Conservation (phyloP, 23 tunicate species). For the Diplosoma virens region DNA sequence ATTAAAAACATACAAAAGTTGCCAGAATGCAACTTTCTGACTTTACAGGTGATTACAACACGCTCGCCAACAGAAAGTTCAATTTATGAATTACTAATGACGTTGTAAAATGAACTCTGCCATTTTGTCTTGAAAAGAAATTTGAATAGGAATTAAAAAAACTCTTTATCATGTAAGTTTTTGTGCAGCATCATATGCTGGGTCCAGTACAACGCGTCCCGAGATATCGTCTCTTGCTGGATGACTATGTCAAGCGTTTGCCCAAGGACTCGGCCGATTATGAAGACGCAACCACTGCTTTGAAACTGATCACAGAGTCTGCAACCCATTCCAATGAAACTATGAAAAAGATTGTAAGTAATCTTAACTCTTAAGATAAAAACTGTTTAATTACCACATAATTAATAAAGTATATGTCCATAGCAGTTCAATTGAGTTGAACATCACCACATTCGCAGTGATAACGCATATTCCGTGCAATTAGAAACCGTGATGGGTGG, state of each 20-base stretch:
- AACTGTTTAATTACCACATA: too few species aligned
- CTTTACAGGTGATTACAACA: slow-evolving; percentile 72
- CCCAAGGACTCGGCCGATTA: slow-evolving; percentile 73
- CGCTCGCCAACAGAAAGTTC: too few species aligned
- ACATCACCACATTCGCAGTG: too few species aligned
- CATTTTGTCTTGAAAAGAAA: too few species aligned
- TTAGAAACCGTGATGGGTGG: too few species aligned
- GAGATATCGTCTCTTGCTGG: slow-evolving; percentile 71
- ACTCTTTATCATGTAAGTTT: background rate
- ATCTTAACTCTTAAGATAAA: too few species aligned
- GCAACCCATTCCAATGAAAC: slow-evolving; percentile 93
- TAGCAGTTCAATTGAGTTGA: too few species aligned
- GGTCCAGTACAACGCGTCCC: slow-evolving; percentile 91
- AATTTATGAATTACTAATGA: too few species aligned
- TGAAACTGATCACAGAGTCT: slow-evolving; percentile 69
- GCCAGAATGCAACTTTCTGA: slow-evolving; percentile 72
- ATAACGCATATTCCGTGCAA: too few species aligned
- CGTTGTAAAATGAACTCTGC: too few species aligned
- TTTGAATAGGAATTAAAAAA: background rate
- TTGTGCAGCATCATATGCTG: slow-evolving; percentile 83
- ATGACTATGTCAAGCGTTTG: slow-evolving; percentile 81
- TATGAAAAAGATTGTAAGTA: slow-evolving; percentile 81
- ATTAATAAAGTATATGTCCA: too few species aligned
- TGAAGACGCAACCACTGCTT: slow-evolving; percentile 62
- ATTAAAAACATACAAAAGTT: slow-evolving; percentile 59